Evolutionary conservation across 2,113 vertebrate species (phyloP), one percentile per base, ranked within the genome.

Genomic region (Rissa tridactyla): DNA sequence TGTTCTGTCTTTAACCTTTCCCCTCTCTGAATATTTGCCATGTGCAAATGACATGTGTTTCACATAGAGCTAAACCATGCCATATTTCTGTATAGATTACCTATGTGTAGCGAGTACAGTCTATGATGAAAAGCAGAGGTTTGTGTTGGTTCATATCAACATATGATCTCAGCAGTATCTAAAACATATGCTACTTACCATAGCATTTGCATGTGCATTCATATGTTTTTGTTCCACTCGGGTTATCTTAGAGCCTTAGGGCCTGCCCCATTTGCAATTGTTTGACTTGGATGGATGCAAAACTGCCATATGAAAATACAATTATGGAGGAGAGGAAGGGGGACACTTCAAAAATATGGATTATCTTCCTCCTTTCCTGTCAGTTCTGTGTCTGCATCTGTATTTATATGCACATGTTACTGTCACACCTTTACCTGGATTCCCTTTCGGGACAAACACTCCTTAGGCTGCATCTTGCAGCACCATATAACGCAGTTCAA

Each of bases 221-320:
- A 38, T 71, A 83, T 49, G 66, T 42, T 97, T 97, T 92, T 94
- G 76, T 96, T 97, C 89, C 94, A 96, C 76, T 91, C 1, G 27
- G 92, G 64, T 96, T 97, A 91, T 92, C 72, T 62, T 11, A 68
- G 79, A 94, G 88, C 88, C 92, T 96, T 89, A 95, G 87, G 93
- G 78, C 66, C 65, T 73, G 64, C 54, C 65, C 70, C 29, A 73
- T 91, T 96, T 96, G 93, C 94, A 93, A 90, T 85, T 75, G 44
- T 93, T 97, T 97, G 79, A 80, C 80, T 93, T 91, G 89, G 92
- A 93, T 76, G 78, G 88, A 83, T 94, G 88, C 71, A 96, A 94
- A 93, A 52, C 49, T 25, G 76, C 60, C 68, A 65, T 51, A 82
- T 8, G 20, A 86, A 96, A 93, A 88, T 52, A 68, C 42, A 88